Evolutionary conservation across 2,888 invertebrate genomes (phyloP), one percentile per base, ranked within the genome.

Genomic region (Xestoiulus laeticollis): DNA sequence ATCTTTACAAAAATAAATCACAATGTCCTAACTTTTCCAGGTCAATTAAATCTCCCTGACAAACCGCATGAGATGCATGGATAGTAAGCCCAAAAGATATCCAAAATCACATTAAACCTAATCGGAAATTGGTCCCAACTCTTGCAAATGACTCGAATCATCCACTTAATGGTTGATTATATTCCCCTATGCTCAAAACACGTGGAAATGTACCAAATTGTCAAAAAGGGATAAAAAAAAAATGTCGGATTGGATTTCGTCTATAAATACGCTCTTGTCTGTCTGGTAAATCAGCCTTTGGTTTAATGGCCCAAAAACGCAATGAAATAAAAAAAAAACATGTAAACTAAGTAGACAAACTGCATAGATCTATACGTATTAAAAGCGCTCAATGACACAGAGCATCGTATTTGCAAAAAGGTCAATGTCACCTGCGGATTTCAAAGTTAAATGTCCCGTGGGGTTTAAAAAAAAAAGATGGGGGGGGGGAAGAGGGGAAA

Each of bases 141-240:
- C 1, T 12, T 48, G 10, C 48, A 48, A 48, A 48, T 10, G 6
- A 3, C 59, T n/a, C 12, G 19, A 59, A n/a, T n/a, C 59, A 59
- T 5, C 59, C 16, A 19, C n/a, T n/a, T n/a, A 59, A 59, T 59
- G 5, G n/a, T n/a, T 5, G 12, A 14, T 59, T 3, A 59, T 59
- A 59, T 59, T 59, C 59, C n/a, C n/a, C 59, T 38, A 59, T 59
- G n/a, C 59, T n/a, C n/a, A n/a, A 59, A 16, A 59, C n/a, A 19
- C n/a, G 59, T 59, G 59, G 59, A 59, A 59, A 59, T n/a, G 59
- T 59, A 59, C 59, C 59, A 59, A 59, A 59, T 59, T 19, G 59
- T 59, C 33, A 38, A 38, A 6, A 38, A 38, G 6, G 6, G 6
- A 19, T n/a, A 59, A 59, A 59, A 59, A 5, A 19, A 5, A 19